Evolutionary conservation across 2,888 invertebrate genomes (phyloP).

Genomic region (Tipula vernalis): DNA sequence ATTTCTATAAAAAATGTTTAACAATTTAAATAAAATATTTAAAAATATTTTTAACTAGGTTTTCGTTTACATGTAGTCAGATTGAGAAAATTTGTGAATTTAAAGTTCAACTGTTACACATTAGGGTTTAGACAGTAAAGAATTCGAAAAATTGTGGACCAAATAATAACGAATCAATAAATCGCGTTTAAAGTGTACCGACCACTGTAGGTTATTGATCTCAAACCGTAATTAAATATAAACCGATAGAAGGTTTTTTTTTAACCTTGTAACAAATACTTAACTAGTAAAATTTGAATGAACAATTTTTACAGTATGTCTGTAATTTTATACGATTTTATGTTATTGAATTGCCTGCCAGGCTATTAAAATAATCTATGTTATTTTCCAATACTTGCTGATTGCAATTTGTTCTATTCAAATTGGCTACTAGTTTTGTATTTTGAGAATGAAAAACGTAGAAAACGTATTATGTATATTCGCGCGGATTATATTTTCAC

Average conservation of each 20-base stretch:
- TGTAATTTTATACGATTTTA: neutral
- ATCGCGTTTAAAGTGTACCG: too few relatives aligned
- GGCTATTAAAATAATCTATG: neutral
- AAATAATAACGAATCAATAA: too few relatives aligned
- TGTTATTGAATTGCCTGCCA: neutral
- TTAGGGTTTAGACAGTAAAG: too few relatives aligned
- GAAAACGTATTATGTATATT: neutral
- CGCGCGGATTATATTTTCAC: neutral
- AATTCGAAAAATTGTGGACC: too few relatives aligned
- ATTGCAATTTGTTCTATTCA: neutral
- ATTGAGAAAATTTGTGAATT: too few relatives aligned
- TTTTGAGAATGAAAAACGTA: neutral
- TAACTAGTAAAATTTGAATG: neutral
- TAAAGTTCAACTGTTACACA: too few relatives aligned
- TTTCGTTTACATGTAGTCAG: too few relatives aligned
- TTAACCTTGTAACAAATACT: neutral
- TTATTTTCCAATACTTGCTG: neutral
- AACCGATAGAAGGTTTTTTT: neutral
- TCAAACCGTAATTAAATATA: too few relatives aligned
- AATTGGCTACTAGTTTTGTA: neutral
- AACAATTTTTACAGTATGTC: neutral
- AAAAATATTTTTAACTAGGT: too few relatives aligned
- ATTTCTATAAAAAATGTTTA: too few relatives aligned
- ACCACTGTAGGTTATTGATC: too few relatives aligned
- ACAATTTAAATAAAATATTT: too few relatives aligned